Conservation (phyloP, 2,113 vertebrate genomes). For the Ctenomys sociabilis region DNA sequence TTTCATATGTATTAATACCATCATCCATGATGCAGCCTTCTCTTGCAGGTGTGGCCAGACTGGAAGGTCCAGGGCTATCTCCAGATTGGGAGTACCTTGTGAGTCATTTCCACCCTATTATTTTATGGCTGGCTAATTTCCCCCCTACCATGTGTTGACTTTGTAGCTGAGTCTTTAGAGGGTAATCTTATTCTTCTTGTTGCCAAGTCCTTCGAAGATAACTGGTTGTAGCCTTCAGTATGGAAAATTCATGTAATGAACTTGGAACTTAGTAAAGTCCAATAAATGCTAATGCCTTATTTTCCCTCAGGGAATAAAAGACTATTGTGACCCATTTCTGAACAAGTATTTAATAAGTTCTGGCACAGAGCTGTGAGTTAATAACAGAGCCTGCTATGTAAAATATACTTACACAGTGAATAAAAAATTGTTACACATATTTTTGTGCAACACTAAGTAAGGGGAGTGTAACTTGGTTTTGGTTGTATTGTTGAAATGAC, state of each 20-base stretch:
- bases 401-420: conserved; percentile 48
- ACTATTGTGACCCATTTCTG: conserved; percentile 55
- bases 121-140: conserved; percentile 43
- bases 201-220: conserved; percentile 37
- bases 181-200: conserved; percentile 54
- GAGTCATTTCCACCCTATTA: not conserved
- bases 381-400: conserved; percentile 26
- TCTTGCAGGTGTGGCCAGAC: not conserved
- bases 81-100: not conserved
- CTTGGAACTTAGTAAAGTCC: conserved; percentile 47
- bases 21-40: not conserved
- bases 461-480: not conserved
- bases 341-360: conserved; percentile 67
- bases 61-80: not conserved
- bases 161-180: conserved; percentile 46
- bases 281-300: conserved; percentile 63
- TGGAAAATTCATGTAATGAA: conserved; percentile 70
- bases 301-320: conserved; percentile 27
- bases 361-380: conserved; percentile 48
- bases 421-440: not conserved
- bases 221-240: not conserved
- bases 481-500: not conserved
- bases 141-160: not conserved
- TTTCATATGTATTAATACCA: not conserved
- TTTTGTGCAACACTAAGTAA: not conserved